Conservation (phyloP, 2,888 invertebrate genomes). For the Orgyia antiqua region DNA sequence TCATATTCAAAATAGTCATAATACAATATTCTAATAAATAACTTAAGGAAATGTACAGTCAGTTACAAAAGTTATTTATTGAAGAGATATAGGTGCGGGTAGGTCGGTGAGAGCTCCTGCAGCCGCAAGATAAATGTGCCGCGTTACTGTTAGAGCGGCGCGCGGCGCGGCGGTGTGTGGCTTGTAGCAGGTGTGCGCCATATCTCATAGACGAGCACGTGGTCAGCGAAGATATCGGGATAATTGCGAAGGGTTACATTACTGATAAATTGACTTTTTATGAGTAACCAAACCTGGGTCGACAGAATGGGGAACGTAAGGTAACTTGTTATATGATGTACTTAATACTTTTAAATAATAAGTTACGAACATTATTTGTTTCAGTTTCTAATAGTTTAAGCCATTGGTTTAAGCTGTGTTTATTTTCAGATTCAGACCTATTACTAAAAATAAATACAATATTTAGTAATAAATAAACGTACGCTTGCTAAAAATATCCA, state of each 20-base stretch:
- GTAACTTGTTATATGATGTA: too few relatives aligned
- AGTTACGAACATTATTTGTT: too few relatives aligned
- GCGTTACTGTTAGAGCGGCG: slow-evolving; percentile 3
- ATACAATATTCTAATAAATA: too few relatives aligned
- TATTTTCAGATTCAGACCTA: too few relatives aligned
- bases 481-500: too few relatives aligned
- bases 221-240: slow-evolving; percentile 15
- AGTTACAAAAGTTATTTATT: neutral
- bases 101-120: slow-evolving; percentile 22
- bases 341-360: too few relatives aligned
- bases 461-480: too few relatives aligned
- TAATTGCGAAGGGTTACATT: slow-evolving; percentile 15
- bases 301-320: too few relatives aligned
- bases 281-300: neutral
- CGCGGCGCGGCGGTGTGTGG: slow-evolving; percentile 19
- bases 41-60: neutral
- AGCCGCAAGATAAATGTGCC: slow-evolving; percentile 41
- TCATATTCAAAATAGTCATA: too few relatives aligned
- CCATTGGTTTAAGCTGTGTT: too few relatives aligned
- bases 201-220: slow-evolving; percentile 25
- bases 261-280: slow-evolving; percentile 11
- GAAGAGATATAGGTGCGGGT: slow-evolving; percentile 15
- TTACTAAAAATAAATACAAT: too few relatives aligned
- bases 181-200: slow-evolving; percentile 35
- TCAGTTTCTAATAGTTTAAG: too few relatives aligned